Evolutionary conservation across 2,797 vertebrate genomes (phyloP), one percentile per base, ranked within the genome.

Genomic region (Tokudaia tokunoshimensis): DNA sequence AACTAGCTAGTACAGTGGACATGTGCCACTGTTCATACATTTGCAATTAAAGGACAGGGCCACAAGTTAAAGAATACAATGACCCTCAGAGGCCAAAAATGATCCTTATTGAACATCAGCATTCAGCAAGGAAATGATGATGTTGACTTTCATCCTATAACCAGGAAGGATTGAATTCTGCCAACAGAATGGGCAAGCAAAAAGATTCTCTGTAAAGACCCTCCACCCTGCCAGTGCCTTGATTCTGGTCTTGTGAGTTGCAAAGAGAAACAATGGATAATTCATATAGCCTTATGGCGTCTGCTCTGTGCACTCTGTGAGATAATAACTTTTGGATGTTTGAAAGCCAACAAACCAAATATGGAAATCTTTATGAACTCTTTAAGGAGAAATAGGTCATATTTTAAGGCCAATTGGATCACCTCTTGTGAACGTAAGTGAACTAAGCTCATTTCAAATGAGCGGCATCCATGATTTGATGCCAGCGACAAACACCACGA

Each of bases 371-470:
- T 81, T 89, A 85, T 86, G 57, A 89, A 84, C 47, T 67, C 78
- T 52, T 91, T 52, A 91, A 89, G 83, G 83, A 84, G 74, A 91
- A 93, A 55, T 19, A 85, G 81, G n/a, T n/a, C 55, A 57, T 87
- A 50, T 24, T 78, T 65, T 83, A 14, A 26, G n/a, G 80, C 82
- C 20, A 87, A 87, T 37, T 94, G 85, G 90, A 94, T 87, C 55
- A 93, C 34, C 52, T 84, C 92, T 79, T 15, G n/a, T 83, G 81
- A 79, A 31, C 52, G 76, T 83, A 91, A 94, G 55, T 72, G 90
- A 94, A 96, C 86, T 91, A 94, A 82, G 59, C 70, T 57, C 52
- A 78, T 74, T 93, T 92, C 20, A 83, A 78, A 37, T 24, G 67
- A 85, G 80, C 52, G 72, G 75, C 29, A 84, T 34, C 6, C 13